These are phyloP conservation scores for Todus mexicanus DNA, from an alignment of 2,797 vertebrate species.

Conservation along the genomic window DNA sequence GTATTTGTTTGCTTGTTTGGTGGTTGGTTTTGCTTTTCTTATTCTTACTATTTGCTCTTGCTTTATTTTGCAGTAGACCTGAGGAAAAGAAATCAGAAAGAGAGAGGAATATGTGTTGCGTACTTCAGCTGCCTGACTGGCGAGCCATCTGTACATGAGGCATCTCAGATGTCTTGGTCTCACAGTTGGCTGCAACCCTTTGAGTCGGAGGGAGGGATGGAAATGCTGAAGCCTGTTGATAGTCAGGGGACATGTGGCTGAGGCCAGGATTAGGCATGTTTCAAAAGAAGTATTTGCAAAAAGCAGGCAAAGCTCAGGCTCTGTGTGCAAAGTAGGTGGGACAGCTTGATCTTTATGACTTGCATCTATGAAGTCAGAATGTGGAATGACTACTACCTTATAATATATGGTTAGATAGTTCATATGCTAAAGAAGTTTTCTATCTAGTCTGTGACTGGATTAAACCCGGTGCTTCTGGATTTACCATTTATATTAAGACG, in stretches of 20 bases:
- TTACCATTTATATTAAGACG: not conserved
- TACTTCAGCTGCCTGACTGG: not conserved
- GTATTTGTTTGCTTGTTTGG: not conserved
- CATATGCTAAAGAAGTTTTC: not conserved
- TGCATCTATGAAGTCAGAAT: not conserved
- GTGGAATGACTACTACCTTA: not conserved
- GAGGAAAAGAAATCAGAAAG: not conserved
- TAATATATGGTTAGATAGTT: not conserved
- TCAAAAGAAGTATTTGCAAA: not conserved
- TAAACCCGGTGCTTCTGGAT: not conserved
- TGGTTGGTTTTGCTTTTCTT: not conserved
- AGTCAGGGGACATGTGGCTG: not conserved
- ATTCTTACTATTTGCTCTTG: not conserved
- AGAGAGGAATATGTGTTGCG: not conserved
- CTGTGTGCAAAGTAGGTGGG: not conserved
- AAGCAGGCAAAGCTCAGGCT: not conserved
- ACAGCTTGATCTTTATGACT: not conserved
- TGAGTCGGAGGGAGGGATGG: not conserved
- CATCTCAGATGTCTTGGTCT: slow-evolving; percentile 9
- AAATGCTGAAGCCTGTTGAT: not conserved
- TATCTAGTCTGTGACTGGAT: not conserved
- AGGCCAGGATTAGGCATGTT: not conserved
- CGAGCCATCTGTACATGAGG: not conserved
- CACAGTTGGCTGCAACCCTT: not conserved
- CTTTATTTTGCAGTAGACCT: not conserved